Base-by-base conservation (phyloP, 2,797 vertebrate genomes). In the Meda fulgida region DNA sequence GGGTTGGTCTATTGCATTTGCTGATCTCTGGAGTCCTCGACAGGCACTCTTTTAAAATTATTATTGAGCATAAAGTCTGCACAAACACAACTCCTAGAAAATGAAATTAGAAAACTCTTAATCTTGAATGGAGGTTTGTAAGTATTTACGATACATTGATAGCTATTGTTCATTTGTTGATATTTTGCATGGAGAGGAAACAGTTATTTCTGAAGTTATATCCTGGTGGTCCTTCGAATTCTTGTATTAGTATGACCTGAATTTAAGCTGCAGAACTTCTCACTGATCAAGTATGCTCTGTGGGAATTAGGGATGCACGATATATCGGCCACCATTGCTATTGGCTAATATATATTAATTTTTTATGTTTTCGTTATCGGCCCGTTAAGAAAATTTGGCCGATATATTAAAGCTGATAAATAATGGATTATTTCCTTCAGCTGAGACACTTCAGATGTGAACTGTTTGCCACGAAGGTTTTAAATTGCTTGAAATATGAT, bases 1-100 rank as follows among this genome's bases (percentile, higher is more conserved):
- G 65, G 65, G 66, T 78, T 16, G 18, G 72, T 77, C 71, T 87
- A 83, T 87, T 85, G 80, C 71, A 86, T 86, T 89, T 85, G 78
- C 80, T 73, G 43, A 73, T 88, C 86, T 83, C 86, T 71, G 51
- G 86, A 83, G 82, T 72, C 63, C 80, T 78, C 66, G 53, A 31
- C 70, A 83, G 70, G 40, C 75, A 76, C 60, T 65, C 21, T 66
- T 77, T 43, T 81, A 48, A 80, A 73, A 87, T 83, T 43, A 72
- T 48, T 76, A 88, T 82, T 84, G 69, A 87, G 69, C 51, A 71
- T 84, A 43, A 77, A 38, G 63, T 82, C 84, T 85, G 80, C 31
- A 69, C 55, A 81, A 78, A 76, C 65, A 60, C 10, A 76, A 66
- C 73, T 78, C 79, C 79, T 21, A 48, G 76, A 63, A 63, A 40